Conservation (phyloP, 2,113 vertebrate genomes). For the Ceuthmochares aereus region DNA sequence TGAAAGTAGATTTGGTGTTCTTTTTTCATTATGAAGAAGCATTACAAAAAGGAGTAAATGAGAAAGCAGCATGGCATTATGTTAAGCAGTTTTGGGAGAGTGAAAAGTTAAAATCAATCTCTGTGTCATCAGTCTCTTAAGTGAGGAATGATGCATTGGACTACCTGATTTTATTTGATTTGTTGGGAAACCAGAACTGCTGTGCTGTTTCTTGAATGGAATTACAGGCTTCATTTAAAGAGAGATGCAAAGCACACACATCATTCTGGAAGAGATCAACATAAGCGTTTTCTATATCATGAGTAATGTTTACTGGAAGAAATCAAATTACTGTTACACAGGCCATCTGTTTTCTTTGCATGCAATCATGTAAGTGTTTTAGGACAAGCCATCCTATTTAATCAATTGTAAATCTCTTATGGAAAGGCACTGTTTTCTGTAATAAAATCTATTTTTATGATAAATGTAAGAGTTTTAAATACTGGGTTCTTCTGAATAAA, state of each 20-base stretch:
- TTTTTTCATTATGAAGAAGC: not conserved
- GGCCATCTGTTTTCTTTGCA: conserved; percentile 72
- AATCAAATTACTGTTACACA: conserved; percentile 70
- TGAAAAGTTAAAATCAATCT: conserved; percentile 45
- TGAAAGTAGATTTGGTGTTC: not conserved
- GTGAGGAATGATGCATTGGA: conserved; percentile 52
- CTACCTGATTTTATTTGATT: conserved; percentile 62
- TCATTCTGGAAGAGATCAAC: conserved; percentile 60
- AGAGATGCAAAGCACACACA: conserved; percentile 26
- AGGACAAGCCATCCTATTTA: conserved; percentile 67
- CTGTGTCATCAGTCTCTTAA: conserved; percentile 31
- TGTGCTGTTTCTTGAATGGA: conserved; percentile 37
- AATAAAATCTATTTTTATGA: conserved; percentile 55
- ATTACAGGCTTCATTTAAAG: conserved; percentile 58
- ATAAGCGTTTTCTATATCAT: conserved; percentile 63
- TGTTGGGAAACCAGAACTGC: conserved; percentile 42
- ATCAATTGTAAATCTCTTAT: conserved; percentile 58
- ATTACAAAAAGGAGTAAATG: not conserved
- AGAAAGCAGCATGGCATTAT: not conserved
- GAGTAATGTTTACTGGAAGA: conserved; percentile 72
- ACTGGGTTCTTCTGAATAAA: conserved; percentile 21
- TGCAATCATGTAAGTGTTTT: conserved; percentile 72
- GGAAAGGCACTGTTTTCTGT: conserved; percentile 36
- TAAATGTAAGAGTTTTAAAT: conserved; percentile 46
- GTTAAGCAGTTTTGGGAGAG: not conserved